These are phyloP conservation scores for Salminus brasiliensis DNA, from an alignment of 2,113 vertebrate species.

Conservation along the genomic window DNA sequence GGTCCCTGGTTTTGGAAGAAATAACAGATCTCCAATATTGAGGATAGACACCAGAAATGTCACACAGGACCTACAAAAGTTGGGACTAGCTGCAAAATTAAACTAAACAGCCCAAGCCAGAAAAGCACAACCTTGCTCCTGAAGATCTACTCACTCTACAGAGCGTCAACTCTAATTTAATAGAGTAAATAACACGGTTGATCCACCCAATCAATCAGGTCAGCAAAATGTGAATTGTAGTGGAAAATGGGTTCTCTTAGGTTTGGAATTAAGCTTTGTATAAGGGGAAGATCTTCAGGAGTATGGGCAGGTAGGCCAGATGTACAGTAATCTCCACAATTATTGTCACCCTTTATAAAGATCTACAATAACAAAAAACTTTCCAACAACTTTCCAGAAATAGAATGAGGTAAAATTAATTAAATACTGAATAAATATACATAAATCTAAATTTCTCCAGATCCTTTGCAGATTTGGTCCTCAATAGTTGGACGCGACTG, in stretches of 20 bases:
- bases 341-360: not conserved
- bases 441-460: no score
- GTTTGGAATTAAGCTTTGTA: not conserved
- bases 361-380: no score
- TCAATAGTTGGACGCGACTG: no score
- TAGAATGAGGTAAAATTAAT: no score
- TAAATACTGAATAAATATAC: no score
- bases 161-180: not conserved
- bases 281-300: not conserved
- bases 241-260: not conserved
- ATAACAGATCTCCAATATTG: no score
- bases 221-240: not conserved
- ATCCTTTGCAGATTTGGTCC: no score
- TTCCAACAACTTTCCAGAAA: no score
- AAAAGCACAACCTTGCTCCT: not conserved
- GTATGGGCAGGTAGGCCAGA: not conserved
- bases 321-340: not conserved
- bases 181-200: not conserved
- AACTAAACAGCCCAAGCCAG: not conserved
- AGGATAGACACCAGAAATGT: not conserved
- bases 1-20: not conserved
- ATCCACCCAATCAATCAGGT: not conserved
- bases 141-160: not conserved
- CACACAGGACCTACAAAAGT: slow-evolving; percentile 11
- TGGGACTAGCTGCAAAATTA: not conserved